Evolutionary conservation across 2,888 invertebrate genomes (phyloP).

Genomic region (Meghimatium bilineatum): DNA sequence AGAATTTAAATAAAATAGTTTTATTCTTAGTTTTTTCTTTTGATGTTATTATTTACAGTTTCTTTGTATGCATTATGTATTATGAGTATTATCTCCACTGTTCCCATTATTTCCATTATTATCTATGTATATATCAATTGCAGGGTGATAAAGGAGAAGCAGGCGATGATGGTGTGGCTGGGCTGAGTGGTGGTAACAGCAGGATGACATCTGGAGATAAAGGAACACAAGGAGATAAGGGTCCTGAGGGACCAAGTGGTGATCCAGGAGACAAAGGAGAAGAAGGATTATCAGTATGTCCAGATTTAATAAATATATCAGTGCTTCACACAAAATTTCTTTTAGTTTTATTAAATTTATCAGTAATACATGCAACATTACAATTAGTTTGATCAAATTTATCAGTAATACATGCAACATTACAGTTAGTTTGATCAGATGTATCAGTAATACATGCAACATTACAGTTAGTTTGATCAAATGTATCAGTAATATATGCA

Average conservation of each 20-base stretch:
- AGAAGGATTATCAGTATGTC: slow-evolving; percentile 15
- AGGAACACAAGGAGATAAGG: slow-evolving; percentile 49
- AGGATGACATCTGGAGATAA: slow-evolving; percentile 33
- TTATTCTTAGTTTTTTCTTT: too few species aligned
- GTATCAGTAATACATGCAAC: too few species aligned
- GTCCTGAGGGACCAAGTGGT: slow-evolving; percentile 9
- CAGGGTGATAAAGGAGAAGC: slow-evolving; percentile 53
- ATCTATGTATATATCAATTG: background rate
- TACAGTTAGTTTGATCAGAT: too few species aligned
- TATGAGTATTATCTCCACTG: background rate
- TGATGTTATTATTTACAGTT: background rate
- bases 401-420: too few species aligned
- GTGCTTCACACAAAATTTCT: background rate
- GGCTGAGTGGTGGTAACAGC: slow-evolving; percentile 25
- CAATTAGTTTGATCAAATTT: too few species aligned
- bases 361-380: too few species aligned
- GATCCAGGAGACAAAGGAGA: slow-evolving; percentile 25
- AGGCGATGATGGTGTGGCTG: slow-evolving; percentile 55
- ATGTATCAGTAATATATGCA: too few species aligned
- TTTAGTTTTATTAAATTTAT: too few species aligned
- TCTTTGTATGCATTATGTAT: background rate
- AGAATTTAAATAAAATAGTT: too few species aligned
- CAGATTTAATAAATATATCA: background rate
- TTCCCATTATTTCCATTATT: background rate
- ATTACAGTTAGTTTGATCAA: too few species aligned